Evolutionary conservation across 2,113 vertebrate genomes (phyloP).

Genomic region (Polypterus senegalus): DNA sequence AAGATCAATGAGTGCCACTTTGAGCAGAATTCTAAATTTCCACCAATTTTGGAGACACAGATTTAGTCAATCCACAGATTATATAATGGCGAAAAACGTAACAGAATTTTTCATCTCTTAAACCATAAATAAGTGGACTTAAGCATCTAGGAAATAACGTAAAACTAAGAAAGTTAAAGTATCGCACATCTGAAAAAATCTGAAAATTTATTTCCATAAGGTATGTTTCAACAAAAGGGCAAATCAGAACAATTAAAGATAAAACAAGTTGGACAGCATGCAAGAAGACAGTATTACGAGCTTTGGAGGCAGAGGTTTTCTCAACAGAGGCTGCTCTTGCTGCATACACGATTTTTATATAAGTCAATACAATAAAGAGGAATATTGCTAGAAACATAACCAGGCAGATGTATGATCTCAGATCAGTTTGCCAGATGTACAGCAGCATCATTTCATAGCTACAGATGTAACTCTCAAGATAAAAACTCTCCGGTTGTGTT

Average conservation of each 20-base stretch:
- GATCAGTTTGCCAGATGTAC: conserved; percentile 29
- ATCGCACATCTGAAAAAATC: conserved; percentile 27
- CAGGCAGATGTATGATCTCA: conserved; percentile 26
- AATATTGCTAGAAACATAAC: conserved; percentile 40
- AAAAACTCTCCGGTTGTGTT: conserved; percentile 9
- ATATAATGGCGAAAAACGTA: too few species aligned
- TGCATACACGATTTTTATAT: conserved; percentile 44
- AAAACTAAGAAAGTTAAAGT: conserved; percentile 43
- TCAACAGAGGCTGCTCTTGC: conserved; percentile 41
- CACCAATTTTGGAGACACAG: too few species aligned
- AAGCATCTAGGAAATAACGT: conserved; percentile 44
- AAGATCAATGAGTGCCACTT: too few species aligned
- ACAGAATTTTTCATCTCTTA: background rate
- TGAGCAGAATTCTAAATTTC: too few species aligned
- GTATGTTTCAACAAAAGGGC: conserved; percentile 33
- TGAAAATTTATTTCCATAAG: conserved; percentile 9
- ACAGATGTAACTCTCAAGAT: conserved; percentile 24
- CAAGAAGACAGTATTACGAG: conserved; percentile 47
- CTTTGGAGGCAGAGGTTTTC: conserved; percentile 34
- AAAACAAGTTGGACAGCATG: conserved; percentile 50
- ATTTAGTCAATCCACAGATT: too few species aligned
- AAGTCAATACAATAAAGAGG: conserved; percentile 45
- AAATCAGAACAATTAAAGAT: conserved; percentile 38
- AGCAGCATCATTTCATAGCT: conserved; percentile 4
- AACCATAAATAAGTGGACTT: conserved; percentile 27